Conservation (phyloP, 2,113 vertebrate genomes). For the Ramphastos sulfuratus region DNA sequence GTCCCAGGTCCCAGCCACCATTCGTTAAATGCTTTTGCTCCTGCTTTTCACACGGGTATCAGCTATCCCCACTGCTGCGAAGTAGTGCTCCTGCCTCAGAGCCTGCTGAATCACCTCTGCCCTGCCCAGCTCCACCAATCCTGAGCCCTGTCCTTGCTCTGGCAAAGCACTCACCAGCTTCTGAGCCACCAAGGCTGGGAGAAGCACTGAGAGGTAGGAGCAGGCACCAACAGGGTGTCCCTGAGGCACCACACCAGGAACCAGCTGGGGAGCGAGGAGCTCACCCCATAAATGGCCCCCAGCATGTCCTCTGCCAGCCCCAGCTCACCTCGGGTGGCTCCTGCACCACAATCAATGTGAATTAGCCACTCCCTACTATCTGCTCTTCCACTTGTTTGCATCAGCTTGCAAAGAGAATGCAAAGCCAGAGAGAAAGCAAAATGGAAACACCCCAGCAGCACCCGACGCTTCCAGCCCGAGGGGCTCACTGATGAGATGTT, state of each 20-base stretch:
- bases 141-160: neutral
- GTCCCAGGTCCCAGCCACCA: neutral
- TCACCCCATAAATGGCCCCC: neutral
- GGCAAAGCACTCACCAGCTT: neutral
- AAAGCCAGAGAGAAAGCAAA: neutral
- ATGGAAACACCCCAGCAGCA: neutral
- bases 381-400: slow-evolving; percentile 19
- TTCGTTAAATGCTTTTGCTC: neutral
- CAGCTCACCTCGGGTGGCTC: neutral
- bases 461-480: neutral
- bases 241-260: rapidly evolving
- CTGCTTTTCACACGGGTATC: neutral
- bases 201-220: neutral
- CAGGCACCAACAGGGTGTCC: rapidly evolving
- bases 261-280: rapidly evolving
- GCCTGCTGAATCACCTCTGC: neutral
- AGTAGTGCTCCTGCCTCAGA: rapidly evolving
- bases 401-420: neutral
- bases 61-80: neutral
- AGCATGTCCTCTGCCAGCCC: neutral
- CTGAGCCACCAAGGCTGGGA: neutral
- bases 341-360: neutral
- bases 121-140: neutral
- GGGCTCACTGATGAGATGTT: neutral
- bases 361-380: neutral